phyloP scores from a whole-genome alignment of 1,140 invertebrate genomes.

The Manduca sexta region DNA sequence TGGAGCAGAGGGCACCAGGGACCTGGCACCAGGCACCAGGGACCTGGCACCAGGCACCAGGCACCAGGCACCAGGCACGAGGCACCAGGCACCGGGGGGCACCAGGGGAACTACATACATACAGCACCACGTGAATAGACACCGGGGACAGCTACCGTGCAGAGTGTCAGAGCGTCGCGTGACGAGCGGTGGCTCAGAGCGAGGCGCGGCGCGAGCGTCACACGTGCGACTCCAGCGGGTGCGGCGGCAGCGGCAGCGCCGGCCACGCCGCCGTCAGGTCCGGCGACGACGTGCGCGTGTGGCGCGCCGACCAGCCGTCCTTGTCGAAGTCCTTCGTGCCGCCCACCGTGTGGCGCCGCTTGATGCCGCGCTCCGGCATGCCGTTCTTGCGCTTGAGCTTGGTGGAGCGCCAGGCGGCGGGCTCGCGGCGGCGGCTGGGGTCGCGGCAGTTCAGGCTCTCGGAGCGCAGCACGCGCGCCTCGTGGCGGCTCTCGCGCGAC shows the following conservation, averaged over 20 bases:
- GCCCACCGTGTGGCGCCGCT: slow-evolving; percentile 92
- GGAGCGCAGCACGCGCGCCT: slow-evolving; percentile 73
- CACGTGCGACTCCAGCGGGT: slow-evolving; percentile 69
- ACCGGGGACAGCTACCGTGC: slow-evolving; percentile 10
- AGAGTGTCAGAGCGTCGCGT: not conserved
- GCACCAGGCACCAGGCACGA: too few species aligned
- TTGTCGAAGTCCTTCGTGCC: slow-evolving; percentile 86
- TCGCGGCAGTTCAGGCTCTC: slow-evolving; percentile 76
- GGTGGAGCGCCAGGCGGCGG: slow-evolving; percentile 69
- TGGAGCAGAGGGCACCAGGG: too few species aligned
- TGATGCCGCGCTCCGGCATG: slow-evolving; percentile 84
- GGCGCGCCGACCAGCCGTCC: slow-evolving; percentile 67
- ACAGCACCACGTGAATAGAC: slow-evolving; percentile 32
- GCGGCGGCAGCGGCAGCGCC: slow-evolving; percentile 45
- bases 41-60: too few species aligned
- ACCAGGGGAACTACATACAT: slow-evolving; percentile 21
- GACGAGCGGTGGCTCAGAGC: not conserved
- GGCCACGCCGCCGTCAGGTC: slow-evolving; percentile 55
- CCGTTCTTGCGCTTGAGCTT: slow-evolving; percentile 84
- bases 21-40: too few species aligned
- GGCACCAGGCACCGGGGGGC: too few species aligned
- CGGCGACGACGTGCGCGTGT: slow-evolving; percentile 66
- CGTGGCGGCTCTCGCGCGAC: slow-evolving; percentile 60
- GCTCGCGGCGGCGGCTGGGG: slow-evolving; percentile 81
- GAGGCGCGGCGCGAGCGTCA: slow-evolving; percentile 25